phyloP scores from a whole-genome alignment of 2,888 invertebrate genomes.

The Lithosia quadra region DNA sequence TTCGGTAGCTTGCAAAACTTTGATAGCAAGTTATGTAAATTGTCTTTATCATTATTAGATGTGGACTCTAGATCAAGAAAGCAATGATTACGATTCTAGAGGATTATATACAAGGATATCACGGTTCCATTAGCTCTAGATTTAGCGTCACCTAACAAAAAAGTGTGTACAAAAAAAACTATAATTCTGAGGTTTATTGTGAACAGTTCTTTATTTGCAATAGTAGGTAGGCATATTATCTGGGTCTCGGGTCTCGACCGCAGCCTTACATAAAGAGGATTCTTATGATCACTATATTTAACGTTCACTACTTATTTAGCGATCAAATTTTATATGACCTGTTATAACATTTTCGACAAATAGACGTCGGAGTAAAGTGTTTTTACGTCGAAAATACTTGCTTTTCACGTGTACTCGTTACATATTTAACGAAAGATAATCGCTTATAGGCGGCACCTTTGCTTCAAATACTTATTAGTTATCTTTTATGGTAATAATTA shows the following conservation, averaged over 20 bases:
- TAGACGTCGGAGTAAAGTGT: slow-evolving; percentile 11
- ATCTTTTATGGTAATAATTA: neutral
- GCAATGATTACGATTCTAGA: neutral
- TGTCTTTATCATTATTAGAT: neutral
- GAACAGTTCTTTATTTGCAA: slow-evolving; percentile 18
- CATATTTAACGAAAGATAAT: neutral
- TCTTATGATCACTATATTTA: slow-evolving; percentile 10
- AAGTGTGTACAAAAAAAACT: too few relatives aligned
- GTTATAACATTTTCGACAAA: slow-evolving; percentile 16
- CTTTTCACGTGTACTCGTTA: slow-evolving; percentile 31
- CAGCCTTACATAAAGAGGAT: slow-evolving; percentile 26
- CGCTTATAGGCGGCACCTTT: neutral
- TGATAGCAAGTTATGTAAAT: too few relatives aligned
- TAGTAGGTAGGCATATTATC: slow-evolving; percentile 23
- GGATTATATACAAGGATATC: neutral
- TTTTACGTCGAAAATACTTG: slow-evolving; percentile 33
- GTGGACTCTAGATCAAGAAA: neutral
- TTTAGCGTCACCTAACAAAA: too few relatives aligned
- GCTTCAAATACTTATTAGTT: neutral
- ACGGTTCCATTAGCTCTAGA: neutral
- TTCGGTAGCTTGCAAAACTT: neutral
- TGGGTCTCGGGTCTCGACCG: slow-evolving; percentile 17
- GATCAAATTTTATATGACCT: slow-evolving; percentile 22
- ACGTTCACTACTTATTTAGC: slow-evolving; percentile 14
- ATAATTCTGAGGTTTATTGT: slow-evolving; percentile 2